phyloP scores from a whole-genome alignment of 2,797 vertebrate genomes.

The Hypotaenidia philippensis region DNA sequence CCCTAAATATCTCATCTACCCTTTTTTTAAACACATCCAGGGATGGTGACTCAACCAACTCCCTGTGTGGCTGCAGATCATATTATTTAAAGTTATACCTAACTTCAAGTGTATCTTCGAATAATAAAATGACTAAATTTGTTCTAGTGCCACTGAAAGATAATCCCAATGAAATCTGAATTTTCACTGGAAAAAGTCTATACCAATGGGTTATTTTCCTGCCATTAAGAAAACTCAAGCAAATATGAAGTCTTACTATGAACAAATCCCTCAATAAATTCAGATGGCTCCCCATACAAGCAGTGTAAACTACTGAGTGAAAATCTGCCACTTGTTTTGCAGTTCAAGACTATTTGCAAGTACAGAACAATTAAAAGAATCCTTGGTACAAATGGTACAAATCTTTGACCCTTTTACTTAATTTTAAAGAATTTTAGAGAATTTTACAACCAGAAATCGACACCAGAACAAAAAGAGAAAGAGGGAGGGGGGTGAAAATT shows the following conservation, averaged over 20 bases:
- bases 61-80: neutral
- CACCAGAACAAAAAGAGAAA: neutral
- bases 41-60: neutral
- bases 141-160: neutral
- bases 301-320: neutral
- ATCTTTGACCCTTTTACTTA: neutral
- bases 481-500: too few species aligned
- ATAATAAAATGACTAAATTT: neutral
- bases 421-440: neutral
- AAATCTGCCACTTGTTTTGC: neutral
- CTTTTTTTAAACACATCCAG: too few species aligned
- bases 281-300: neutral
- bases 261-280: neutral
- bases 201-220: neutral
- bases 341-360: neutral
- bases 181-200: neutral
- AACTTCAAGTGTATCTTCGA: neutral
- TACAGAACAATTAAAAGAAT: neutral
- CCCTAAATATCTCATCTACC: too few species aligned
- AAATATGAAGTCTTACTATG: neutral
- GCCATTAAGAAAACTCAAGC: neutral
- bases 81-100: neutral
- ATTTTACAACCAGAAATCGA: neutral
- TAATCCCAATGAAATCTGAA: neutral
- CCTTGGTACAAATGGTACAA: neutral